Evolutionary conservation across 92 coral and sea anemone species (phyloP).

Genomic region (Porites divaricata): DNA sequence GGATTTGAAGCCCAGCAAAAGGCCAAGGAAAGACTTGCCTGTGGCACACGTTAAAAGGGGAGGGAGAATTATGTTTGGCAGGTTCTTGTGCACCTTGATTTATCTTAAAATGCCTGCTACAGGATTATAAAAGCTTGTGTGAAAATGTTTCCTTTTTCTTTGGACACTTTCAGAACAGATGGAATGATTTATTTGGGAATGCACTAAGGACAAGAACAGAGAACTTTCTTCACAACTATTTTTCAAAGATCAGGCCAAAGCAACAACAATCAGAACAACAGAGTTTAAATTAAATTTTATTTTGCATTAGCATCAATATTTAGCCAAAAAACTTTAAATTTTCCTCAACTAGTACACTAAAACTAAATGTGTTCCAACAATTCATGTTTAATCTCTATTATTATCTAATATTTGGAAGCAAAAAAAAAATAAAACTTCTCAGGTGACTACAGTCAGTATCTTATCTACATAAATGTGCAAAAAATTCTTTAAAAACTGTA

Average conservation of each 20-base stretch:
- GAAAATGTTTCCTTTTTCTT: too few species aligned
- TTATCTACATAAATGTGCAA: background rate
- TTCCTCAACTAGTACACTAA: background rate
- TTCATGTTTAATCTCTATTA: background rate
- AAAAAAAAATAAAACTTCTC: background rate
- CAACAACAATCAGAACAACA: background rate
- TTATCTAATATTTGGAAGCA: background rate
- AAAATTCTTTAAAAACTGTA: background rate
- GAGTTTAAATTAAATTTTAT: background rate
- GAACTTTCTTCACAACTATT: too few species aligned
- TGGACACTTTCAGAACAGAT: too few species aligned
- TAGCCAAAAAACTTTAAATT: conserved; percentile 11
- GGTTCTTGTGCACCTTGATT: background rate
- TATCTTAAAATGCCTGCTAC: background rate
- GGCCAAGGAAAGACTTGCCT: too few species aligned
- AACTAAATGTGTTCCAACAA: background rate
- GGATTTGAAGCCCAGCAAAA: too few species aligned
- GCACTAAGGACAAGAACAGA: too few species aligned
- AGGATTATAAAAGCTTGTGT: too few species aligned
- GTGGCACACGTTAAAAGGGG: too few species aligned
- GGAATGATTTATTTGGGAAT: too few species aligned
- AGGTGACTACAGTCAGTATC: background rate
- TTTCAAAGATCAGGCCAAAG: background rate
- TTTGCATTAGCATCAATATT: conserved; percentile 21
- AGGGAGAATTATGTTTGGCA: too few species aligned